Conservation (phyloP, 2,888 invertebrate species). For the Limenitis camilla region DNA sequence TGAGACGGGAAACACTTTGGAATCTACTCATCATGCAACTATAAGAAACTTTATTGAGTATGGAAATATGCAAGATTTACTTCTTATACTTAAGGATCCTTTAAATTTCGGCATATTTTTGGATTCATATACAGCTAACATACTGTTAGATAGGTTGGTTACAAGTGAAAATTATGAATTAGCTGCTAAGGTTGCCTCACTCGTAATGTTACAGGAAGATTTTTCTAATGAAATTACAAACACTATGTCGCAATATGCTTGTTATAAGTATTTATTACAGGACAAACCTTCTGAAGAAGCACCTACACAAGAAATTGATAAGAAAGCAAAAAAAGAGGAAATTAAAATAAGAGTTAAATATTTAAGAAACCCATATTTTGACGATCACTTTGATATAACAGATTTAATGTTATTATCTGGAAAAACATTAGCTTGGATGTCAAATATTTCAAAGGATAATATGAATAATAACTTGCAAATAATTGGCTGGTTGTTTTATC, state of each 20-base stretch:
- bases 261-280: slow-evolving; percentile 78
- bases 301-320: slow-evolving; percentile 26
- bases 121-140: slow-evolving; percentile 85
- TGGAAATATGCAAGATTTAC: slow-evolving; percentile 76
- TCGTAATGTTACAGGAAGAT: slow-evolving; percentile 93
- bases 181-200: slow-evolving; percentile 84
- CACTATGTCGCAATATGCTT: slow-evolving; percentile 81
- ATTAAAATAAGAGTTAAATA: slow-evolving; percentile 84
- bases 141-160: slow-evolving; percentile 86
- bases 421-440: slow-evolving; percentile 84
- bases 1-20: slow-evolving; percentile 80
- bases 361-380: slow-evolving; percentile 87
- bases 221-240: slow-evolving; percentile 80
- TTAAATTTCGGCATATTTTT: slow-evolving; percentile 92
- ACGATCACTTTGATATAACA: slow-evolving; percentile 91
- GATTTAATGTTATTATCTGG: slow-evolving; percentile 83
- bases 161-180: slow-evolving; percentile 77
- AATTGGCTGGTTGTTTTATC: slow-evolving; percentile 79
- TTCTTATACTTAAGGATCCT: slow-evolving; percentile 85
- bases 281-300: slow-evolving; percentile 31
- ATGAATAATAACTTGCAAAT: slow-evolving; percentile 75
- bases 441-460: slow-evolving; percentile 60
- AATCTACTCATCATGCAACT: slow-evolving; percentile 89
- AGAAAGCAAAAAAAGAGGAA: slow-evolving; percentile 70
- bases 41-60: slow-evolving; percentile 75